Evolutionary conservation across 2,113 vertebrate species (phyloP), one percentile per base, ranked within the genome.

Genomic region (Hypomesus transpacificus): DNA sequence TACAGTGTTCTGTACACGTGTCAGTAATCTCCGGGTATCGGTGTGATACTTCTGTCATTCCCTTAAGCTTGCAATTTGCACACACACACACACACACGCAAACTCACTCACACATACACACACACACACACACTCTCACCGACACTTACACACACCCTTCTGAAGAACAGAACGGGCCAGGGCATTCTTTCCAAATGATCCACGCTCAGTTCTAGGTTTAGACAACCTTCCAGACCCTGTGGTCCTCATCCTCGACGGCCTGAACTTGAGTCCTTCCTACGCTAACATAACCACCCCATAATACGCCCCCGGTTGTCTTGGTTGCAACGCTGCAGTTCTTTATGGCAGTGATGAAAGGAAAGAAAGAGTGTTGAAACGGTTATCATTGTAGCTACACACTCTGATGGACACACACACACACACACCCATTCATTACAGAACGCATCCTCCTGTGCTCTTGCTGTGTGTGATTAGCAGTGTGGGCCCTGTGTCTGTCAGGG

Each of bases 291-390:
- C 39, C 39, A 46, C 39, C 39, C 39, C 39, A 46, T 46, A 46
- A 46, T 13, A 46, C 39, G 9, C 8, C 39, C 7, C 39, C n/a
- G 63, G 64, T 7, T 61, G 17, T 16, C 14, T 16, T 4, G 3
- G 20, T 50, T 24, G 50, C 18, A 13, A 53, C 79, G 81, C 52
- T 75, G 54, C 18, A 56, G 72, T 34, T 53, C 78, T 69, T 70
- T 14, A 80, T 34, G 46, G 18, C 59, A 31, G 71, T 56, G 77
- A 73, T 84, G 80, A 83, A 82, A 82, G 74, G 66, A 70, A 71
- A 82, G 83, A 74, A 74, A 66, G 69, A 72, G 82, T 76, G 5
- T 77, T 79, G 75, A 81, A 83, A 81, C 67, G 69, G 71, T 82
- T 73, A 81, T 85, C 80, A 82, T 46, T 79, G 70, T 75, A 77